phyloP scores from a whole-genome alignment of 2,888 invertebrate genomes.

The Caenorhabditis imperialis region DNA sequence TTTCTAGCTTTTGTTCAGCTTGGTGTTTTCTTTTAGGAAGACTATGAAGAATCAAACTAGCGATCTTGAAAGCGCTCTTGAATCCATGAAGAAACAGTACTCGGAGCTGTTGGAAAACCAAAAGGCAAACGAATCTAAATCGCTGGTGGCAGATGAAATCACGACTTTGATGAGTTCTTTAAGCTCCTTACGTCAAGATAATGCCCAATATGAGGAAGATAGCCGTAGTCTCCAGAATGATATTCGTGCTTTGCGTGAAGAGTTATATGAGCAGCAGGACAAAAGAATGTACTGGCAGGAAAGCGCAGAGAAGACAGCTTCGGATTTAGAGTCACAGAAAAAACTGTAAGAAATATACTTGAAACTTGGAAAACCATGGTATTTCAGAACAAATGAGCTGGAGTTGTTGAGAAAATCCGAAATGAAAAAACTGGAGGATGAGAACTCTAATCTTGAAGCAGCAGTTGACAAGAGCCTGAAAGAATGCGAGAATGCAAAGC shows the following conservation, averaged over 20 bases:
- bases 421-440: constrained; percentile 12
- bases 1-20: too few relatives aligned
- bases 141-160: constrained; percentile 68
- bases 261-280: constrained; percentile 54
- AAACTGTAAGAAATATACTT: too few relatives aligned
- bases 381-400: background rate
- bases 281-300: constrained; percentile 48
- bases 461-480: constrained; percentile 7
- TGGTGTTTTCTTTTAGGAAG: too few relatives aligned
- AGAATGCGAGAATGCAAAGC: constrained; percentile 13
- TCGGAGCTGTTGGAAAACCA: constrained; percentile 35
- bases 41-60: constrained; percentile 14
- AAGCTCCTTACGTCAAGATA: constrained; percentile 60
- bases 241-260: constrained; percentile 47
- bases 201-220: constrained; percentile 48
- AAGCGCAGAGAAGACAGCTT: constrained; percentile 37
- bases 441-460: constrained; percentile 39
- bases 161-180: constrained; percentile 68
- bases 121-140: constrained; percentile 40
- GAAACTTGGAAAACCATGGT: background rate
- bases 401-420: background rate
- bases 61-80: constrained; percentile 14
- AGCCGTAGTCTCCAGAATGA: constrained; percentile 41
- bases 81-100: constrained; percentile 14
- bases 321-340: too few relatives aligned